Conservation (phyloP, 2,113 vertebrate genomes). For the Bucco capensis region DNA sequence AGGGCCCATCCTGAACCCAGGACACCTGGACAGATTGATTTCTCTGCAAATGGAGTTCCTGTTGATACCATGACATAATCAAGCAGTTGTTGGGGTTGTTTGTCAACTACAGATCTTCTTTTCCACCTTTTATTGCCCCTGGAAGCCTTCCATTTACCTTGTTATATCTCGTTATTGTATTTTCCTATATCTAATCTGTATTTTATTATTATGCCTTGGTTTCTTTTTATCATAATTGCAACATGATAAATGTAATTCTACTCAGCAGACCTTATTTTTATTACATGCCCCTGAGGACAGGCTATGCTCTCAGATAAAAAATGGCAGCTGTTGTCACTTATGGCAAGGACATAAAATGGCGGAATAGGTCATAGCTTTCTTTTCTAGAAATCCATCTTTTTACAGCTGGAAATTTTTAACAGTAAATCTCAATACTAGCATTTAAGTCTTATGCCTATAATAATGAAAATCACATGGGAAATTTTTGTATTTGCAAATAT, state of each 20-base stretch:
- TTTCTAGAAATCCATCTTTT: background rate
- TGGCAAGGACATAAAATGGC: background rate
- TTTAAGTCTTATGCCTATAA: background rate
- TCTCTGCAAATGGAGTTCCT: background rate
- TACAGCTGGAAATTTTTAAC: background rate
- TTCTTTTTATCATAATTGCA: background rate
- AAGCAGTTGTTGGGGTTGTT: background rate
- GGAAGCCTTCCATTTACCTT: background rate
- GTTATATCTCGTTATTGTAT: background rate
- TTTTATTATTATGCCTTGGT: background rate
- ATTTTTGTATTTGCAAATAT: background rate
- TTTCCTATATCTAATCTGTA: background rate
- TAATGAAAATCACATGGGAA: background rate
- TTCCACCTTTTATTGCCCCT: background rate
- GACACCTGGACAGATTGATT: background rate
- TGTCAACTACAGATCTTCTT: background rate
- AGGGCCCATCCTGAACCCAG: background rate
- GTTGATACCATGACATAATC: background rate
- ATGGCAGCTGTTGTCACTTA: background rate
- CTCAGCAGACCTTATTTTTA: background rate
- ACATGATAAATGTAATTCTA: background rate
- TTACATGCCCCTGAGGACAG: background rate
- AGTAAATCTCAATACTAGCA: background rate
- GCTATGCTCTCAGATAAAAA: background rate
- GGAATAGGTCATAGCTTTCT: background rate